Conservation (phyloP, 2,888 invertebrate species). For the Cephus rjabovi region DNA sequence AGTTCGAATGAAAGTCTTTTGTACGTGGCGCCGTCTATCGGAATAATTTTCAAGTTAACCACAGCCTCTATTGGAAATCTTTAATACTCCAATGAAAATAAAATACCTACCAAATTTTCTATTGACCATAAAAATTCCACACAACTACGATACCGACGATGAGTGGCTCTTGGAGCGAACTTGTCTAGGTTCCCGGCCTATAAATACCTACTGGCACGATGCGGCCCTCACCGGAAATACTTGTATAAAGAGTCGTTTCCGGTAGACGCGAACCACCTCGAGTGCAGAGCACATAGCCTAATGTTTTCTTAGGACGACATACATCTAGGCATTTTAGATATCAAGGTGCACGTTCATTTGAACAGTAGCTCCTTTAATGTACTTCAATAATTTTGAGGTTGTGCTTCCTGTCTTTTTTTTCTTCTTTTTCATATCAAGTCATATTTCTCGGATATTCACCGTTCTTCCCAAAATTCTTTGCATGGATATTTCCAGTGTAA, state of each 20-base stretch:
- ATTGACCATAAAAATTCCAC: background rate
- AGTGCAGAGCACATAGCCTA: background rate
- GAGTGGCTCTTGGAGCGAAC: background rate
- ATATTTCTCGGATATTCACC: background rate
- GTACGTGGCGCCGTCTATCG: background rate
- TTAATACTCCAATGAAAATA: background rate
- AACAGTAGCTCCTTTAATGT: background rate
- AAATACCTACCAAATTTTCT: background rate
- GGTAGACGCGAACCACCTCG: background rate
- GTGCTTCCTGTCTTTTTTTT: background rate
- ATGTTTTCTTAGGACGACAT: background rate
- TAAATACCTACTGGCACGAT: conserved; percentile 5
- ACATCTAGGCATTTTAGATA: background rate
- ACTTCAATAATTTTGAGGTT: background rate
- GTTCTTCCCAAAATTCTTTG: background rate
- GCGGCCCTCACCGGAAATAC: conserved; percentile 10
- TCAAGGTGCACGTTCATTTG: background rate
- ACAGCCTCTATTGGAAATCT: background rate
- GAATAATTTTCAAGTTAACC: background rate
- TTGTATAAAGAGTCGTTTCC: conserved; percentile 10
- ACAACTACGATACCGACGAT: background rate
- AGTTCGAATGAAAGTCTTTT: background rate
- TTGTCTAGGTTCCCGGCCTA: conserved; percentile 2
- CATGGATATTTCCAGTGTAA: background rate
- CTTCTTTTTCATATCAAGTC: background rate